phyloP scores from a whole-genome alignment of 2,797 vertebrate species.

The Gymnothorax javanicus region DNA sequence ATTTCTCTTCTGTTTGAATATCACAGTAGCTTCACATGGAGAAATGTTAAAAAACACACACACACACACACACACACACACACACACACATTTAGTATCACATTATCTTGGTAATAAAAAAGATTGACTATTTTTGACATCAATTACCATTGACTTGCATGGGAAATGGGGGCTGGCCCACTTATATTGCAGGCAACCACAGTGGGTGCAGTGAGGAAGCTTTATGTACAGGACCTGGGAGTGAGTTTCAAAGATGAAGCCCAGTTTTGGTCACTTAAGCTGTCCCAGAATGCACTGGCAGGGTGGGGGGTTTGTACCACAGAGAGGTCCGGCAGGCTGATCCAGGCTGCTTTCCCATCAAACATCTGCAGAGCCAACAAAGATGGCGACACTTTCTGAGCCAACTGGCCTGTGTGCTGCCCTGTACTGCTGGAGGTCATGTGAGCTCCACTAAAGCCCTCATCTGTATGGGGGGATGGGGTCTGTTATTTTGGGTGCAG shows the following conservation, averaged over 20 bases:
- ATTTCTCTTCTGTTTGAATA: too few relatives aligned
- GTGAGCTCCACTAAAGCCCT: slow-evolving; percentile 14
- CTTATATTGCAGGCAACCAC: too few relatives aligned
- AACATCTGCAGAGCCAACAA: slow-evolving; percentile 77
- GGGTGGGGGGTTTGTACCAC: not conserved
- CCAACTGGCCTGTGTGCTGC: slow-evolving; percentile 68
- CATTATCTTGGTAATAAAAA: too few relatives aligned
- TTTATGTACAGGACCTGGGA: too few relatives aligned
- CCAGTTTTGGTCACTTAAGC: not conserved
- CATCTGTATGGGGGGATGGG: slow-evolving; percentile 61
- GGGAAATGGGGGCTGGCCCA: too few relatives aligned
- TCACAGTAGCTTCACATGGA: too few relatives aligned
- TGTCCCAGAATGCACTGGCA: not conserved
- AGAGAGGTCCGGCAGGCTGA: slow-evolving; percentile 58
- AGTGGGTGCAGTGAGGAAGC: too few relatives aligned
- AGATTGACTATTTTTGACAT: too few relatives aligned
- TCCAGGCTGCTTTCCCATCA: slow-evolving; percentile 63
- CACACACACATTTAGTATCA: too few relatives aligned
- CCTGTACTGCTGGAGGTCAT: slow-evolving; percentile 26
- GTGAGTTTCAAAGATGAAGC: not conserved
- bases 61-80: too few relatives aligned
- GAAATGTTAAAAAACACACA: too few relatives aligned
- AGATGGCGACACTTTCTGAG: slow-evolving; percentile 64
- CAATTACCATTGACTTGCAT: too few relatives aligned
- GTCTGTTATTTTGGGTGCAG: slow-evolving; percentile 58